Conservation (phyloP, 2,888 invertebrate genomes). For the Carcina quercana region DNA sequence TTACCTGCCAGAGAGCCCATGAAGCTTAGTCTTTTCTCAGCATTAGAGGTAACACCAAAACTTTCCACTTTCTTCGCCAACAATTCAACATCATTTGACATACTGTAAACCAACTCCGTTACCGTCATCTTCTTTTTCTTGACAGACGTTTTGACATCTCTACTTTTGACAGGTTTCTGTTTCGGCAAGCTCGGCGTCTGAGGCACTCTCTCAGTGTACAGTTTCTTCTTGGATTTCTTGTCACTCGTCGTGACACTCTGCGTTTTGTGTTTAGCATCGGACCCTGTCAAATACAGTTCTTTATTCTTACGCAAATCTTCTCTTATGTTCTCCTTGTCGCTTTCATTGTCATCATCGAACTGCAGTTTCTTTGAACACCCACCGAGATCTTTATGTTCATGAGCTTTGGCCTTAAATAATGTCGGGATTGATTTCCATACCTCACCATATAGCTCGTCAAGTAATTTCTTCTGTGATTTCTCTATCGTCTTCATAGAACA, state of each 20-base stretch:
- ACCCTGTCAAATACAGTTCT: slow-evolving; percentile 47
- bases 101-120: slow-evolving; percentile 46
- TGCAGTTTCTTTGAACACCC: slow-evolving; percentile 45
- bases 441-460: slow-evolving; percentile 71
- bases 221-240: slow-evolving; percentile 49
- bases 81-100: slow-evolving; percentile 34
- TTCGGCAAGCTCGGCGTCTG: slow-evolving; percentile 46
- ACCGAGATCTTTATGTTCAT: slow-evolving; percentile 36
- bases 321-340: slow-evolving; percentile 53
- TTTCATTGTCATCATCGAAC: slow-evolving; percentile 46
- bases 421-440: slow-evolving; percentile 68
- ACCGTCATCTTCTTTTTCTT: slow-evolving; percentile 54
- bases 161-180: slow-evolving; percentile 22
- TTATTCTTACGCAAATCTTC: slow-evolving; percentile 37
- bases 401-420: slow-evolving; percentile 46
- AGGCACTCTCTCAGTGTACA: slow-evolving; percentile 51
- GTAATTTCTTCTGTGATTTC: slow-evolving; percentile 52
- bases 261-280: slow-evolving; percentile 40
- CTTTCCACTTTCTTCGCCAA: slow-evolving; percentile 35
- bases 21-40: slow-evolving; percentile 56
- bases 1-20: slow-evolving; percentile 73
- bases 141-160: slow-evolving; percentile 39
- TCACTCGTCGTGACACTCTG: slow-evolving; percentile 30
- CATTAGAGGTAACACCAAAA: slow-evolving; percentile 28
- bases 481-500: slow-evolving; percentile 57